Conservation (phyloP, 2,888 invertebrate genomes). For the Thelaira solivaga region DNA sequence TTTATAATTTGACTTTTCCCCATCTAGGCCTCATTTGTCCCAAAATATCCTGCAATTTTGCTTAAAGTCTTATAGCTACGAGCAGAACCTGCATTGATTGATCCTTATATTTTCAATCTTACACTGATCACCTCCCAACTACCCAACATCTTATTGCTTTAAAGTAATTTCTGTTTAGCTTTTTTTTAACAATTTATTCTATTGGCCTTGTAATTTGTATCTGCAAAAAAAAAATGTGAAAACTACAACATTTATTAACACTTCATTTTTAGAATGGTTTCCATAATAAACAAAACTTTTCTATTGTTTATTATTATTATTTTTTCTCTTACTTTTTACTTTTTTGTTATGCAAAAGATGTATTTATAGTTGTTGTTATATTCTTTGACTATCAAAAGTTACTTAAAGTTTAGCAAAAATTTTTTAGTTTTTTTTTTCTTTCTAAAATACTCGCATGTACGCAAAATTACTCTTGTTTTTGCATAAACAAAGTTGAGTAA, state of each 20-base stretch:
- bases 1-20: too few relatives aligned
- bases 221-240: not conserved
- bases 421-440: constrained; percentile 8
- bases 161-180: too few relatives aligned
- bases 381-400: constrained; percentile 57
- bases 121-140: too few relatives aligned
- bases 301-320: constrained; percentile 9
- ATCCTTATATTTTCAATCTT: too few relatives aligned
- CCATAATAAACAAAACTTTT: constrained; percentile 59
- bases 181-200: constrained; percentile 9
- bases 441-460: too few relatives aligned
- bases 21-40: too few relatives aligned
- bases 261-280: constrained; percentile 57
- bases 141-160: too few relatives aligned
- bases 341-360: not conserved
- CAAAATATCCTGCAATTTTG: too few relatives aligned
- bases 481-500: not conserved
- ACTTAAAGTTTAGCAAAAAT: constrained; percentile 55
- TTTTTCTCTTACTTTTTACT: constrained; percentile 7
- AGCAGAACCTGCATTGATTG: too few relatives aligned
- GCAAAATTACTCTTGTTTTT: too few relatives aligned
- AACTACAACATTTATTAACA: constrained; percentile 55
- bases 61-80: too few relatives aligned
- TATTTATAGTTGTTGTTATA: constrained; percentile 27
- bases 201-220: not conserved